A percentile compares a stretch with the other conserved stretches of the same genome.
Evolutionary conservation across 1,140 invertebrate genomes (phyloP).

Genomic region (Calliopsis andreniformis): DNA sequence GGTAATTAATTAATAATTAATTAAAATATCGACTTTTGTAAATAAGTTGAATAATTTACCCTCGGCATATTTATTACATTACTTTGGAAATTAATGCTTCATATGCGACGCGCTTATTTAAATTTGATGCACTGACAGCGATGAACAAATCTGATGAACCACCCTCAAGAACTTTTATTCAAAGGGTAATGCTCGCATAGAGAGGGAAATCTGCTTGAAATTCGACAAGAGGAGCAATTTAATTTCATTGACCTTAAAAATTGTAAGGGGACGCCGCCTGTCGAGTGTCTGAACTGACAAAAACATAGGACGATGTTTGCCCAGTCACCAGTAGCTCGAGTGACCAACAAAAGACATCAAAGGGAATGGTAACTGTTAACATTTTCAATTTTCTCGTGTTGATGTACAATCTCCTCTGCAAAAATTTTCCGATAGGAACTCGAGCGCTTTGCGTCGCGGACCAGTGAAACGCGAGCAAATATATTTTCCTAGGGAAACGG

Average conservation of each 20-base stretch:
- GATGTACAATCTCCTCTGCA: slow-evolving; percentile 20
- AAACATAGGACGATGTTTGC: background rate
- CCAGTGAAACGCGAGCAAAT: background rate
- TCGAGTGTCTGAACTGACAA: background rate
- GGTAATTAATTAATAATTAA: too few species aligned
- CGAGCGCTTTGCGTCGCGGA: background rate
- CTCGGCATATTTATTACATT: too few species aligned
- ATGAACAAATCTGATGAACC: too few species aligned
- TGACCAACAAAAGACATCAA: slow-evolving; percentile 13
- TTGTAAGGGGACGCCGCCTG: background rate
- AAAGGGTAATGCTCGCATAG: background rate
- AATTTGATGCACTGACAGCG: too few species aligned
- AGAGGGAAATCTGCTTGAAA: too few species aligned
- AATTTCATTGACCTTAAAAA: slow-evolving; percentile 29
- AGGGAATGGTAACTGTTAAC: slow-evolving; percentile 6
- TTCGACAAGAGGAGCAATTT: background rate
- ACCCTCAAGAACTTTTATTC: background rate
- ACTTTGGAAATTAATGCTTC: too few species aligned
- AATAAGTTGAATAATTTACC: too few species aligned
- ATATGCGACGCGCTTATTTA: too few species aligned
- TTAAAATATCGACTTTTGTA: too few species aligned
- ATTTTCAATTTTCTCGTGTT: slow-evolving; percentile 40
- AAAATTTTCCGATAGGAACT: slow-evolving; percentile 5
- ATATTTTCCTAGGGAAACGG: background rate
- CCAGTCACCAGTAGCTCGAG: background rate